Evolutionary conservation across 2,888 invertebrate species (phyloP).

Genomic region (Octodonta nipae): DNA sequence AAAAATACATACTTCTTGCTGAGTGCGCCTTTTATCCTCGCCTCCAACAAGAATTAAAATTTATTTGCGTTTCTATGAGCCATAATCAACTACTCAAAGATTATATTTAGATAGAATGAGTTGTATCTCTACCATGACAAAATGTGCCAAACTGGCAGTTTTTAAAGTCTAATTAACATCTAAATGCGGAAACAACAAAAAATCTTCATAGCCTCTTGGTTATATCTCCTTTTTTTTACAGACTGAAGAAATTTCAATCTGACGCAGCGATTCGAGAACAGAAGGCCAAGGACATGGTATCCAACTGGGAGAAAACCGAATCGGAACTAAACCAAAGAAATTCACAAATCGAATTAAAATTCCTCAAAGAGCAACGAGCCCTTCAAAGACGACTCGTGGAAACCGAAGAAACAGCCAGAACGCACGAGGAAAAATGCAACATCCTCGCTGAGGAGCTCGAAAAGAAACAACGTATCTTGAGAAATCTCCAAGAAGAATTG

Average conservation of each 20-base stretch:
- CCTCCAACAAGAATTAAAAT: too few species aligned
- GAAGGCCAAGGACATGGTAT: slow-evolving; percentile 64
- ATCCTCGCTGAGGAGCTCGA: slow-evolving; percentile 51
- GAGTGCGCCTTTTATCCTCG: too few species aligned
- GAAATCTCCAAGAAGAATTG: slow-evolving; percentile 54
- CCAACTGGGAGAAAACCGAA: slow-evolving; percentile 62
- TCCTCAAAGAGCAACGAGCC: slow-evolving; percentile 45
- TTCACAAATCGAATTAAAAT: slow-evolving; percentile 59
- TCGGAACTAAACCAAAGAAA: slow-evolving; percentile 58
- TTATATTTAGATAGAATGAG: too few species aligned
- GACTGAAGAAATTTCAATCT: slow-evolving; percentile 54
- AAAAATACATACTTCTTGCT: too few species aligned
- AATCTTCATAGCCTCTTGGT: neutral
- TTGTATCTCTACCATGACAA: too few species aligned
- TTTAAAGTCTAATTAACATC: too few species aligned
- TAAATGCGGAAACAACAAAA: too few species aligned
- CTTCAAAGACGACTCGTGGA: slow-evolving; percentile 41
- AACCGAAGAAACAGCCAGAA: slow-evolving; percentile 53
- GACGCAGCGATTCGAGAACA: slow-evolving; percentile 60
- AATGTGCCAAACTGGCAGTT: too few species aligned
- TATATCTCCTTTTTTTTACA: slow-evolving; percentile 18
- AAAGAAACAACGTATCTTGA: slow-evolving; percentile 50
- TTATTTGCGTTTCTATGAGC: too few species aligned
- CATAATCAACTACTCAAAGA: too few species aligned
- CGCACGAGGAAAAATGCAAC: slow-evolving; percentile 53